Base-by-base conservation (phyloP, 1,140 invertebrate genomes). In the Zophobas atratus region DNA sequence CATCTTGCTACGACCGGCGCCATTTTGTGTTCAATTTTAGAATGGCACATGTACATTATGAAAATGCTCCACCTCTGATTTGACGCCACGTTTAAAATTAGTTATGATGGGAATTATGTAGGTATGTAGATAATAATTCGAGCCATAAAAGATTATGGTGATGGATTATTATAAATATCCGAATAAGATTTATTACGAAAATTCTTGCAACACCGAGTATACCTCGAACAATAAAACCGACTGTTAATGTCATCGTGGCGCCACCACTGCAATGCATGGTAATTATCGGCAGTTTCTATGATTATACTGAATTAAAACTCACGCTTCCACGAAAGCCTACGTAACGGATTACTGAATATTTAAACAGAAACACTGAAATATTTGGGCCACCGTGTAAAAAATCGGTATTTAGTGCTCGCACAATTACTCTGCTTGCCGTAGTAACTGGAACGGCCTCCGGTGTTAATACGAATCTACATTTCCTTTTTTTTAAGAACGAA, bases 201-300 rank as follows among this genome's bases (percentile, higher is more conserved):
- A 6, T 51, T 20, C 6, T 20, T 6, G 49, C n/a, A 51, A 6
- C 49, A 51, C 6, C 39, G 6, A 8, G 60, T 67, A 33, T 67
- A n/a, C n/a, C 41, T 48, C 32, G 6, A 67, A 36, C 39, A 67
- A 67, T 67, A 67, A 67, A 67, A 67, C 41, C 60, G 3, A 39
- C 33, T 67, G 60, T 67, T 41, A 67, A 67, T 67, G 60, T 67
- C 33, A n/a, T 32, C 8, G 43, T 67, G 60, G 60, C 60, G 60
- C 60, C 60, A 67, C 60, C 60, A 67, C n/a, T 67, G 60, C 60
- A 67, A 48, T 67, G 60, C 60, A 67, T 67, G 60, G 41, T 67
- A 67, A 67, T 67, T 67, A 67, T 39, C 32, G n/a, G 60, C 43
- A 4, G 43, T 67, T 67, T 46, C n/a, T 67, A 39, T 43, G 60